Evolutionary conservation across 1,140 invertebrate genomes (phyloP).

Genomic region (Camponotus pennsylvanicus): DNA sequence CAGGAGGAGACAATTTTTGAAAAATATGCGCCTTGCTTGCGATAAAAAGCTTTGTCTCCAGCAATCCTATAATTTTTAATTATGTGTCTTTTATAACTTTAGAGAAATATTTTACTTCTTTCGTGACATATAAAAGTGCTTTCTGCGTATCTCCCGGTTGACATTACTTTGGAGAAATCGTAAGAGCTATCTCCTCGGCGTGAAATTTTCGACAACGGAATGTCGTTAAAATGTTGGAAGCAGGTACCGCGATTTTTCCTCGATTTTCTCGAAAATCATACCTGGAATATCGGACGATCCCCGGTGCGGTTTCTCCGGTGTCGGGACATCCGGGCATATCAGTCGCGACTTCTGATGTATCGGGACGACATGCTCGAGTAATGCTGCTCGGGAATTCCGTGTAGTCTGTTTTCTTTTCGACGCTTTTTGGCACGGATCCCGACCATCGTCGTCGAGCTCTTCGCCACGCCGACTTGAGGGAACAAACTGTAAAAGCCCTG

Average conservation of each 20-base stretch:
- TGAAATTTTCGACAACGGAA: neutral
- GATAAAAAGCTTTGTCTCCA: neutral
- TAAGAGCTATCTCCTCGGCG: neutral
- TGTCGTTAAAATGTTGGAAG: neutral
- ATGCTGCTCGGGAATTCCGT: neutral
- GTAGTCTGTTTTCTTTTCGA: constrained; percentile 59
- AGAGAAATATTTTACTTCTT: too few species aligned
- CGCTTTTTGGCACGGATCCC: constrained; percentile 26
- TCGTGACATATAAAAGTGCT: too few species aligned
- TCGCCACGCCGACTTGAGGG: constrained; percentile 31
- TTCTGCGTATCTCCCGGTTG: too few species aligned
- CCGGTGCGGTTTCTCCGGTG: neutral
- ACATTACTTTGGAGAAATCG: too few species aligned
- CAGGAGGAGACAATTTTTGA: neutral
- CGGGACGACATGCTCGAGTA: constrained; percentile 1
- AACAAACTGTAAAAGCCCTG: constrained; percentile 52
- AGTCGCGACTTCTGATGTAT: constrained; percentile 23
- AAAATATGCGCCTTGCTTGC: neutral
- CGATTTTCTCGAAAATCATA: neutral
- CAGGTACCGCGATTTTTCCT: neutral
- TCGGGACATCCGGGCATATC: constrained; percentile 27
- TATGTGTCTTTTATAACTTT: too few species aligned
- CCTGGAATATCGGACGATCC: constrained; percentile 10
- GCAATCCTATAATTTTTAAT: too few species aligned
- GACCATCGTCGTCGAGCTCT: constrained; percentile 23